These are phyloP conservation scores for Microctenopoma steveboyesi DNA, from an alignment of 2,797 vertebrate species.

Conservation along the genomic window DNA sequence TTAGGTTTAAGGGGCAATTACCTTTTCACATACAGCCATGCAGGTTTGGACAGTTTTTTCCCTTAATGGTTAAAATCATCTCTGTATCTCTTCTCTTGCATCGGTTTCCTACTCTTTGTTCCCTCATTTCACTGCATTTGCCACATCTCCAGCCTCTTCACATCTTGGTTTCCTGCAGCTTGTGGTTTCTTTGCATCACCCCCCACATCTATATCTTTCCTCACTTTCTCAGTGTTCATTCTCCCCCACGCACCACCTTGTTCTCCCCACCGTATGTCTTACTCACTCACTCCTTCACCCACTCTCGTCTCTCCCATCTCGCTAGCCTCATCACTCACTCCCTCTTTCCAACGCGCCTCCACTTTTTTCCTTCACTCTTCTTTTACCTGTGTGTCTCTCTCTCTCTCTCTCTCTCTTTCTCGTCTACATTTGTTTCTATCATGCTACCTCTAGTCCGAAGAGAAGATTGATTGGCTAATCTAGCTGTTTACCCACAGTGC, in stretches of 20 bases:
- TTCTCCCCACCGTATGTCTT: constrained; percentile 28
- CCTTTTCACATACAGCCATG: no score
- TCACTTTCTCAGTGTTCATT: constrained; percentile 1
- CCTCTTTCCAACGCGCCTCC: constrained; percentile 13
- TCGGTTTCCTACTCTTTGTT: neutral
- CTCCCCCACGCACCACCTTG: neutral
- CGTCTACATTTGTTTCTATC: neutral
- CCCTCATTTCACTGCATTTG: constrained; percentile 11
- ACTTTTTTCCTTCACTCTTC: constrained; percentile 12
- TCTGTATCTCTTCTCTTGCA: constrained; percentile 16
- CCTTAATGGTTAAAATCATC: no score
- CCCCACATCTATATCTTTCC: constrained; percentile 50
- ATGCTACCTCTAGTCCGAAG: constrained; percentile 52
- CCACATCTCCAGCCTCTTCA: constrained; percentile 20
- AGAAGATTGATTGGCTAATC: constrained; percentile 84
- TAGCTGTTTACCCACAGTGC: constrained; percentile 81
- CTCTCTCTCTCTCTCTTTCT: neutral
- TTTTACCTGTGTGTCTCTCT: neutral
- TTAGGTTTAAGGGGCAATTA: no score
- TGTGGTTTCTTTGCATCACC: constrained; percentile 39
- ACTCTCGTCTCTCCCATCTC: constrained; percentile 14
- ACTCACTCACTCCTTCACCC: constrained; percentile 29
- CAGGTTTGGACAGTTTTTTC: no score
- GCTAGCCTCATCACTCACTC: constrained; percentile 47
- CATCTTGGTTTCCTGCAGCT: constrained; percentile 33